Evolutionary conservation across 2,113 vertebrate genomes (phyloP), one percentile per base, ranked within the genome.

Genomic region (Halcyon senegalensis): DNA sequence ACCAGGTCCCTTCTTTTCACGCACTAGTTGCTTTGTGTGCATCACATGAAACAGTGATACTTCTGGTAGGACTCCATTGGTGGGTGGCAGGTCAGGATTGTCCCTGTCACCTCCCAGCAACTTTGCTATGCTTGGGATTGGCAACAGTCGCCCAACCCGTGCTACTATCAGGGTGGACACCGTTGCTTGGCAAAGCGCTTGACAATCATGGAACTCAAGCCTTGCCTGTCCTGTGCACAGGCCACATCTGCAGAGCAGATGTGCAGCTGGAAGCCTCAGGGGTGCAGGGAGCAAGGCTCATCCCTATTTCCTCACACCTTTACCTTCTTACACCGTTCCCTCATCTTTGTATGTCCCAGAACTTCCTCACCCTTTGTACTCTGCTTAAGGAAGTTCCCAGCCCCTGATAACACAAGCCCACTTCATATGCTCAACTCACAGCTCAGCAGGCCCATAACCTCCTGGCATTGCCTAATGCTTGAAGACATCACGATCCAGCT

Each of bases 121-220:
- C 43, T 62, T 50, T 35, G 31, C 44, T 30, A 3, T 55, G 31
- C 10, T 39, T 39, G 50, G 44, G 24, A 2, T n/a, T 68, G 79
- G 67, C 84, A 76, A 74, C 74, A 50, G 48, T 19, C 41, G 24
- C 7, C 27, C 73, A 58, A 3, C 16, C 46, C 7, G 0, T 31
- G 69, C 56, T 35, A 8, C 41, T 50, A 5, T 1, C 43, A 51
- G 43, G 14, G 23, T 9, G 1, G 3, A 6, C 31, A 81, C 53
- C 5, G 0, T 2, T 31, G 31, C 28, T 1, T 7, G 43, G 75
- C 19, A 12, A 43, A 89, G 37, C 5, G 20, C 50, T 59, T 2
- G 64, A 78, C 91, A 59, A 21, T 67, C 89, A 16, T 0, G 1
- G 31, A 30, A 43, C 48, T 31, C 63, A 14, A 44, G 39, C 30